Percentiles rank a stretch among this genome's conserved stretches.
Conservation (phyloP, 2,888 invertebrate genomes). For the Branchellion lobata region DNA sequence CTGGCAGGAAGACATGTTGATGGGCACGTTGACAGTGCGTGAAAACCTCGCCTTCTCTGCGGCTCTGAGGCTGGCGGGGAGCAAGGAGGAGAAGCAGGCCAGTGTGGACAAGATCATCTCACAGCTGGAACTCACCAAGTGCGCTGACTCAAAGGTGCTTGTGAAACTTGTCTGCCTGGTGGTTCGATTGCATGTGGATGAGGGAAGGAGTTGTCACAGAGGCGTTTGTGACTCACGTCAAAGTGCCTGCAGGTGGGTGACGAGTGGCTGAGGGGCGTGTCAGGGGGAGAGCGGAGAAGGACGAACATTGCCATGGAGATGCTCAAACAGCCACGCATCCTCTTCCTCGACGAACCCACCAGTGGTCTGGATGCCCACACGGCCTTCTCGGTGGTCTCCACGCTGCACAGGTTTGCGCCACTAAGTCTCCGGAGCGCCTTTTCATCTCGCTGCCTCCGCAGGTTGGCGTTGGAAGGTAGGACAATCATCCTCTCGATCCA, state of each 20-base stretch:
- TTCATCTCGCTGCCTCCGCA: slow-evolving; percentile 45
- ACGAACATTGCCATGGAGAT: slow-evolving; percentile 63
- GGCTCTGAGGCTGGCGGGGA: slow-evolving; percentile 56
- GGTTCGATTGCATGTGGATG: too few relatives aligned
- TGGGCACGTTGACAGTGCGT: slow-evolving; percentile 60
- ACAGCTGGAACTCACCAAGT: slow-evolving; percentile 59
- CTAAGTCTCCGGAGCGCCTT: neutral
- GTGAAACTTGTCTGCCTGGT: too few relatives aligned
- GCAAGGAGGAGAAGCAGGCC: slow-evolving; percentile 52
- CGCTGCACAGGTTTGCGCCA: slow-evolving; percentile 56
- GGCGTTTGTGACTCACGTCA: too few relatives aligned
- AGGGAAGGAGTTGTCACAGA: too few relatives aligned
- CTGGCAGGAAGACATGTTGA: slow-evolving; percentile 63
- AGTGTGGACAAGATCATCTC: slow-evolving; percentile 57
- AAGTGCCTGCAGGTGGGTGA: slow-evolving; percentile 57
- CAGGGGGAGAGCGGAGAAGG: slow-evolving; percentile 62
- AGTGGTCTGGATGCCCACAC: slow-evolving; percentile 62
- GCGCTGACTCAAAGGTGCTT: slow-evolving; percentile 59
- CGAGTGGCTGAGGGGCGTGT: slow-evolving; percentile 61
- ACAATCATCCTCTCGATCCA: slow-evolving; percentile 63
- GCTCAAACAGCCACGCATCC: slow-evolving; percentile 60
- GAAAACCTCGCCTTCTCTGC: slow-evolving; percentile 62
- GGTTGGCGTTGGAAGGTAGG: slow-evolving; percentile 57
- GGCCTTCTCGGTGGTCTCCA: slow-evolving; percentile 60
- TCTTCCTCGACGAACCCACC: slow-evolving; percentile 63